Conservation (phyloP, 2,113 vertebrate genomes). For the Gymnarchus niloticus region DNA sequence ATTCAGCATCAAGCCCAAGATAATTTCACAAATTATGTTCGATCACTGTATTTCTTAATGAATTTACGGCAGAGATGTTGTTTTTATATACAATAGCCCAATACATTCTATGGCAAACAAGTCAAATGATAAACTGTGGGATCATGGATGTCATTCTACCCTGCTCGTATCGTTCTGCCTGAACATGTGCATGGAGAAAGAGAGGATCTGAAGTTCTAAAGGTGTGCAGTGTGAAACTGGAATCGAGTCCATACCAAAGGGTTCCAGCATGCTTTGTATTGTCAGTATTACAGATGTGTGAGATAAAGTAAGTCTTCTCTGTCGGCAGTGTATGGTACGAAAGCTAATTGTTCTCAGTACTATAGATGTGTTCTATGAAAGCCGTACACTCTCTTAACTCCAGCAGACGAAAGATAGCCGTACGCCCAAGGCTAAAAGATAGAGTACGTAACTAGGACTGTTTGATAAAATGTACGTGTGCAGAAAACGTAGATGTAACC, state of each 20-base stretch:
- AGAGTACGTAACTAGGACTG: background rate
- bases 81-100: no score
- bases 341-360: background rate
- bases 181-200: background rate
- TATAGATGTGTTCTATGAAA: background rate
- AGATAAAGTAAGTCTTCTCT: background rate
- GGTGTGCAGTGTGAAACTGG: background rate
- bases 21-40: background rate
- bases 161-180: background rate
- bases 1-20: background rate
- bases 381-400: background rate
- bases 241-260: background rate
- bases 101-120: no score
- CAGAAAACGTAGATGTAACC: background rate
- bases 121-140: no score
- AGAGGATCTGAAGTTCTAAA: background rate
- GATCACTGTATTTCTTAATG: background rate
- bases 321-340: background rate
- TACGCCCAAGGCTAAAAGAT: background rate
- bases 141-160: background rate
- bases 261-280: background rate
- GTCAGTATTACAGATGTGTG: background rate
- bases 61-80: background rate
- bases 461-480: background rate
- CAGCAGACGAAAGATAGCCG: background rate